Evolutionary conservation across 2,113 vertebrate genomes (phyloP).

Genomic region (Lates calcarifer): DNA sequence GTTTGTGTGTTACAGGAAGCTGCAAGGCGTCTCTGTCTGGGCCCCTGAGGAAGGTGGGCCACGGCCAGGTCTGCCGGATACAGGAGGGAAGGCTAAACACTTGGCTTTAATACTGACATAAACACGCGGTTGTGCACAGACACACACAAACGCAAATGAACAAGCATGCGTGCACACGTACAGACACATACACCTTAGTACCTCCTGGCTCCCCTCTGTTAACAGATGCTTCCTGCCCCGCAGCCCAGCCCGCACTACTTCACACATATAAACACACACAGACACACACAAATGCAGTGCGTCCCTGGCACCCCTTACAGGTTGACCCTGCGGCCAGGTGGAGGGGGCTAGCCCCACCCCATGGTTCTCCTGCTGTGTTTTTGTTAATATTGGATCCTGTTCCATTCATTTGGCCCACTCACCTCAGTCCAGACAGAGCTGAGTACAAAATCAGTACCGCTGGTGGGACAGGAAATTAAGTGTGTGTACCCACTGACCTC

Average conservation of each 20-base stretch:
- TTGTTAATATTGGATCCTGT: slow-evolving; percentile 60
- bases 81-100: slow-evolving; percentile 55
- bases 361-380: slow-evolving; percentile 47
- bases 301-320: slow-evolving; percentile 50
- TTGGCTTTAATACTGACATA: slow-evolving; percentile 43
- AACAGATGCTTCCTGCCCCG: slow-evolving; percentile 82
- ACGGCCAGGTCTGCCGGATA: slow-evolving; percentile 66
- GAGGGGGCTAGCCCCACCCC: slow-evolving; percentile 51
- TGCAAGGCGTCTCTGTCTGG: slow-evolving; percentile 60
- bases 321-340: slow-evolving; percentile 56
- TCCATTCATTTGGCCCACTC: slow-evolving; percentile 32
- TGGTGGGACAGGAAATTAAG: slow-evolving; percentile 50
- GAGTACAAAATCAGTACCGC: not conserved
- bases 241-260: slow-evolving; percentile 44
- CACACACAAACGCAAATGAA: not conserved
- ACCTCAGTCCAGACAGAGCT: slow-evolving; percentile 39
- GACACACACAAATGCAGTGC: slow-evolving; percentile 3
- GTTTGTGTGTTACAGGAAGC: slow-evolving; percentile 55
- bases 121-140: not conserved
- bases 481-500: slow-evolving; percentile 1
- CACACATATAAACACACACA: slow-evolving; percentile 26
- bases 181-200: slow-evolving; percentile 37
- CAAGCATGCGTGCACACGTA: not conserved
- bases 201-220: slow-evolving; percentile 59
- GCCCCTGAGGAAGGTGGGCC: slow-evolving; percentile 64